Base-by-base conservation (phyloP, 1,140 invertebrate species). In the Papilio machaon region DNA sequence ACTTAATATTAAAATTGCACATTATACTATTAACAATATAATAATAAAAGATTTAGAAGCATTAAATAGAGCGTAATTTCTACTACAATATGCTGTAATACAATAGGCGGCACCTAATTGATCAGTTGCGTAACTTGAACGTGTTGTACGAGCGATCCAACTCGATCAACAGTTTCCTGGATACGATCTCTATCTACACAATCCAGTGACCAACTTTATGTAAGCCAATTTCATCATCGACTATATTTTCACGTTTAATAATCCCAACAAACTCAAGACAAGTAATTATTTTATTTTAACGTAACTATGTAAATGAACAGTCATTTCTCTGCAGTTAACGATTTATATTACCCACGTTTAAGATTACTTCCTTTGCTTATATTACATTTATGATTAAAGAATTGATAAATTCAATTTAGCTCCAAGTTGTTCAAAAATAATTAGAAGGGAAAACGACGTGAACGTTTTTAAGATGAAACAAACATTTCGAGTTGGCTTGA, bases 121-220 rank as follows among this genome's bases (percentile, higher is more conserved):
- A 93, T 92, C 87, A 87, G 89, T 94, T 94, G 90, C 93, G 91
- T 92, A 94, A 94, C 87, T 86, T 85, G 76, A 84, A 86, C 88
- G 88, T 88, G 85, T 89, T 89, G 86, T 84, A 82, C 82, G 82
- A 84, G 85, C 79, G 89, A 86, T 91, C 86, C 84, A 87, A 89
- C 83, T 86, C 86, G 85, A 89, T 89, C 84, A 82, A 74, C 82
- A 58, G 89, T 90, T 94, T 94, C 93, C 93, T 87, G 91, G 91
- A 91, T 91, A 88, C 81, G 86, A 86, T 89, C 88, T 83, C 82
- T 89, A 85, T 89, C 88, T 83, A 60, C 75, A 77, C 73, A 85
- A 77, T 77, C 75, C 81, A 79, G 87, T 86, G 88, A 84, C 84
- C 87, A 84, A 82, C 80, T 82, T 82, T 86, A 83, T 84, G 81